A percentile compares a stretch with the other conserved stretches of the same genome.
Conservation (phyloP, 2,113 vertebrate species). For the Coptodon bakossiorum region DNA sequence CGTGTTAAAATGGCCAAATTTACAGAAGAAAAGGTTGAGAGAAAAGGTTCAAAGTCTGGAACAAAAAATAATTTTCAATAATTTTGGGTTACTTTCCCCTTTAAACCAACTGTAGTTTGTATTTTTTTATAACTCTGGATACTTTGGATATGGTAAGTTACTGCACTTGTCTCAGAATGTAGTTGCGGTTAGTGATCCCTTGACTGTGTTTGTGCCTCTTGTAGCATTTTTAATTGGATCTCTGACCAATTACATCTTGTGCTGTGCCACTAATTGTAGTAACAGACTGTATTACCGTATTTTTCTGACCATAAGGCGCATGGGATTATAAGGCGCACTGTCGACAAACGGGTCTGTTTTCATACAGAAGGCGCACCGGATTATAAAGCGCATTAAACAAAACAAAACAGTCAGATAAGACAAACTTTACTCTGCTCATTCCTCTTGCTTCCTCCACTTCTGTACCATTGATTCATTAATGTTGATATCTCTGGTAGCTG, state of each 20-base stretch:
- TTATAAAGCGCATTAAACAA: background rate
- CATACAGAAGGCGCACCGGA: background rate
- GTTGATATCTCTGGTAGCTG: background rate
- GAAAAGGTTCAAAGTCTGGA: background rate
- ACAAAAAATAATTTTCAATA: background rate
- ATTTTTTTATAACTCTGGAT: background rate
- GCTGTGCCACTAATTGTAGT: background rate
- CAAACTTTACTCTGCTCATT: no score
- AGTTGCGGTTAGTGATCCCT: background rate
- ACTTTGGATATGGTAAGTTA: background rate
- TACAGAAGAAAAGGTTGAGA: background rate
- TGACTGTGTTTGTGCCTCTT: no score
- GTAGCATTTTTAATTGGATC: background rate
- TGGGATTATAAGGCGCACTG: background rate
- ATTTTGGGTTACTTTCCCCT: background rate
- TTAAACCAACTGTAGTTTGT: background rate
- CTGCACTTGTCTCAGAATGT: background rate
- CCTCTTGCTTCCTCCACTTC: background rate
- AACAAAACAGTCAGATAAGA: no score
- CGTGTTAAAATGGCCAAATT: background rate
- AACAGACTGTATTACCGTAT: background rate
- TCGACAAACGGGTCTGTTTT: background rate
- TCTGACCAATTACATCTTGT: background rate
- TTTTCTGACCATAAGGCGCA: background rate
- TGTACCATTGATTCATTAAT: background rate